Evolutionary conservation across 1,140 invertebrate species (phyloP), one percentile per base, ranked within the genome.

Genomic region (Bilobella aurantiaca): DNA sequence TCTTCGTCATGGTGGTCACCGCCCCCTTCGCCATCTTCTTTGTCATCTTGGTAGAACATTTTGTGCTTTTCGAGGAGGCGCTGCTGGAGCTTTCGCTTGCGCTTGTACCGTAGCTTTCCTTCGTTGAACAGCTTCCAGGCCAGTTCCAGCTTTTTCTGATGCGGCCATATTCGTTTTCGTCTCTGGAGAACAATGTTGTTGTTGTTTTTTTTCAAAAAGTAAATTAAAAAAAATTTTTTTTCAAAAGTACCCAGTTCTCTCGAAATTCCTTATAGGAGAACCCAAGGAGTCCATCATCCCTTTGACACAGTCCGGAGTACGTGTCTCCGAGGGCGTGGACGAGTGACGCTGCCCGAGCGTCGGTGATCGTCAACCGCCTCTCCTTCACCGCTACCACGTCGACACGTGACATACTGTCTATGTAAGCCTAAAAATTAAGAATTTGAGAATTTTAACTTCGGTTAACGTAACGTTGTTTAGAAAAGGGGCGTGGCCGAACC

Each of bases 51-150:
- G n/a, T n/a, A n/a, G n/a, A n/a, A n/a, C n/a, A 8, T 42, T 42
- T 42, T 42, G 34, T 42, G 18, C 8, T 42, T 42, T 42, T 34
- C 34, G 49, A n/a, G n/a, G n/a, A n/a, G n/a, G n/a, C n/a, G n/a
- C n/a, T n/a, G n/a, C 23, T 30, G 14, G 27, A 27, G 34, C 21
- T 25, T 3, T 61, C 30, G n/a, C 47, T 58, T 58, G 3, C 2
- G 23, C 62, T 68, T 71, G 23, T 71, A 68, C 28, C 61, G 58
- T 1, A 71, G 64, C 47, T 61, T 67, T 34, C 69, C 63, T 29
- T 63, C 25, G 23, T 53, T 28, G 27, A 68, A 68, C 30, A 71
- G 31, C 12, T 71, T 56, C 42, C 60, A 65, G 5, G 69, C 69
- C 12, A 68, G 31, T 57, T 71, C 63, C 23, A 71, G 37, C 21